Base-by-base conservation (phyloP, 2,888 invertebrate species). In the Autographa gamma region DNA sequence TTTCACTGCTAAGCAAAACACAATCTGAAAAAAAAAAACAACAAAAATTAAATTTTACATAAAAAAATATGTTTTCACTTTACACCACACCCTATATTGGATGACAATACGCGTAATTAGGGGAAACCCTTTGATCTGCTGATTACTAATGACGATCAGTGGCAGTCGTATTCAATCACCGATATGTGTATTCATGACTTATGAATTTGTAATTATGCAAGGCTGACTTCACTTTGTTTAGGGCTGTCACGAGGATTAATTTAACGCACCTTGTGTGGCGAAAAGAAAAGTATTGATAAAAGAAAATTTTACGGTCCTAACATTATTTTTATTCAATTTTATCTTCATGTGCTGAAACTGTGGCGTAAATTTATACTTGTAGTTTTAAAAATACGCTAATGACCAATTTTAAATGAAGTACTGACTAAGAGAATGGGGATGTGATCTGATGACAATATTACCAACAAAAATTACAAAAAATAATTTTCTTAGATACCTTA, bases 121-220 rank as follows among this genome's bases (percentile, higher is more conserved):
- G 56, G 25, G 56, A 66, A 76, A 66, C 74, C 84, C 88, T 91
- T 91, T 91, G 90, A 91, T 91, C 88, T 81, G 81, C 71, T 87
- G 86, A 89, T 87, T 85, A 86, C 89, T 90, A 88, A 91, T 90
- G 89, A 87, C 82, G 82, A 84, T 85, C 83, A 80, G 74, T 69
- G 64, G 78, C 72, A 75, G 71, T 66, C 73, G 76, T 67, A 73
- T 78, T 80, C 83, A 86, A 84, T 83, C 81, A 77, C 69, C 67
- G 67, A 81, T 77, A 74, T 77, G 76, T 63, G 75, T 85, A 80
- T 82, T 82, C 85, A 84, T 80, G 81, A 73, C 32, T 64, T 66
- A 63, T 74, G 75, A 68, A 79, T 84, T 73, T 75, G 58, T 73
- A 77, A 84, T 77, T 63, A 11, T 58, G 71, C 19, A 19, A 6